A percentile compares a stretch with the other conserved stretches of the same genome.
Conservation (phyloP, 2,888 invertebrate genomes). For the Drosophila limbata region DNA sequence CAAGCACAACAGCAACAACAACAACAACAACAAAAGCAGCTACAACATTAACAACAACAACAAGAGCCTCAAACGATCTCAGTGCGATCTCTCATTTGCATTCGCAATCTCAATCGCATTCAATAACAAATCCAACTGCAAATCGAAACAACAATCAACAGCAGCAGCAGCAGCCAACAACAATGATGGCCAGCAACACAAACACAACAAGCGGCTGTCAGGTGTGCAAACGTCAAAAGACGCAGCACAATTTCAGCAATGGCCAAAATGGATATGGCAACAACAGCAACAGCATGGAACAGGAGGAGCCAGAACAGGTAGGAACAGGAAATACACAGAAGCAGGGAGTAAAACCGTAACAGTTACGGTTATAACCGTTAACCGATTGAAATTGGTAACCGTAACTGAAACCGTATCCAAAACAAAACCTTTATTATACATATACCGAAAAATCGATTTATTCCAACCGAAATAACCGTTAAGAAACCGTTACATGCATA, state of each 20-base stretch:
- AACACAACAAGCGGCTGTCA: conserved; percentile 78
- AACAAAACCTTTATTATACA: too few species aligned
- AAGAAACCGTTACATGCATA: too few species aligned
- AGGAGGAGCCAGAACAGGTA: conserved; percentile 26
- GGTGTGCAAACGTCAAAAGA: conserved; percentile 85
- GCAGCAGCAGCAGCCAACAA: conserved; percentile 41
- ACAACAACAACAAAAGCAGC: conserved; percentile 21
- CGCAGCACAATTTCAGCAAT: conserved; percentile 81
- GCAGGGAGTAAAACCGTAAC: too few species aligned
- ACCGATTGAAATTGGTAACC: too few species aligned
- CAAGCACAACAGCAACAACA: background rate
- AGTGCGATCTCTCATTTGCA: background rate
- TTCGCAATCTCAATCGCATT: too few species aligned
- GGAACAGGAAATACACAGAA: too few species aligned
- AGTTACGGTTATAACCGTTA: too few species aligned
- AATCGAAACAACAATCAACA: conserved; percentile 51
- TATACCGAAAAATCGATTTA: too few species aligned
- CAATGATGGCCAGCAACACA: conserved; percentile 22
- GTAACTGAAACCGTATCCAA: too few species aligned
- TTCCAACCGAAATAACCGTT: too few species aligned
- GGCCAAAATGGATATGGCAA: conserved; percentile 30
- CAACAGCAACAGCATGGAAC: conserved; percentile 40
- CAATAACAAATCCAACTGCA: background rate
- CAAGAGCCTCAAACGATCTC: conserved; percentile 24
- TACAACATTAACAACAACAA: conserved; percentile 36